Evolutionary conservation across 2,113 vertebrate species (phyloP), one percentile per base, ranked within the genome.

Genomic region (Spheniscus mendiculus): DNA sequence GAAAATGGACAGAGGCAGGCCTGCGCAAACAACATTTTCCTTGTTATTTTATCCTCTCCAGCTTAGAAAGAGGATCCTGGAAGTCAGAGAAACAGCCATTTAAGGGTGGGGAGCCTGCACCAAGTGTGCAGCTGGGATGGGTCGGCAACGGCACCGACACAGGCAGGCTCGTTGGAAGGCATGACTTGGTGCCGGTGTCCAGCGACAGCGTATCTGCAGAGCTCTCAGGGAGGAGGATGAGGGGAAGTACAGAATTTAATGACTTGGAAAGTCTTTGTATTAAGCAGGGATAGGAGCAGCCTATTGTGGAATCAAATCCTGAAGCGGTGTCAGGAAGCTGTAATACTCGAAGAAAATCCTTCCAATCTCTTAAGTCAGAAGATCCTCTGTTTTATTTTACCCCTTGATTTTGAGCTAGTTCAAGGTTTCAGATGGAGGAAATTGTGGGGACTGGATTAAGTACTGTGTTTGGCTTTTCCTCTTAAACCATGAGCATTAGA

Each of bases 281-380:
- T 96, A 98, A 95, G 67, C 83, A 90, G 53, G 92, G 58, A 90
- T 70, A 77, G 93, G 89, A 92, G 69, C 65, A 73, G 49, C 59
- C 72, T 85, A 16, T 47, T 97, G 73, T 47, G 34, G 66, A 96
- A 89, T 96, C 86, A 97, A 96, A 97, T 87, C 93, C 94, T 87
- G 92, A 81, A 79, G 69, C 45, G 8, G 44, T 38, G 34, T 93
- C 70, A 94, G 97, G 89, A 95, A 96, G 87, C 66, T 58, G 67
- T 92, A 94, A 91, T 36, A 67, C 50, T 87, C 42, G 5, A 66
- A 97, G 96, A 97, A 98, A 98, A 98, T 97, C 96, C 90, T 93
- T 93, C 94, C 92, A 96, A 94, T 79, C 86, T 94, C 88, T 97
- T 98, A 98, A 98, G 58, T 94, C 96, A 72, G 86, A 94, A 95